These are phyloP conservation scores for Graptemys geographica DNA, from an alignment of 2,797 vertebrate species.

Conservation along the genomic window DNA sequence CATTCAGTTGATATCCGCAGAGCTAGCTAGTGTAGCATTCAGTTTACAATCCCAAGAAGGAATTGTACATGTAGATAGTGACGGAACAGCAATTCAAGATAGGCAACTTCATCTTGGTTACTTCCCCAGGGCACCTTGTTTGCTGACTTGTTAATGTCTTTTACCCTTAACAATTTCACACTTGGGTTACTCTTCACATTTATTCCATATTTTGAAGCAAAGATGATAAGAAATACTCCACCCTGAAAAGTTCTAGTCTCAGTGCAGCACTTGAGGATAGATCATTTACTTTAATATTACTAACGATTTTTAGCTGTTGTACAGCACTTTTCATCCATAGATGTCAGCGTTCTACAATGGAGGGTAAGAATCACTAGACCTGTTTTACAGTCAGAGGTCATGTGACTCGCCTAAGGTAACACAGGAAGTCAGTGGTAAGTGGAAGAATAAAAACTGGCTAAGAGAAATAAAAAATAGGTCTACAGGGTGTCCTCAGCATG, in stretches of 20 bases:
- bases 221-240: slow-evolving; percentile 47
- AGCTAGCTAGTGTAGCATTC: slow-evolving; percentile 36
- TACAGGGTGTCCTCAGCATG: accelerated
- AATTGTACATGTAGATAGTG: slow-evolving; percentile 44
- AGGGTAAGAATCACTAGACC: background rate
- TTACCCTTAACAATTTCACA: slow-evolving; percentile 70
- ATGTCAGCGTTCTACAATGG: background rate
- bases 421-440: background rate
- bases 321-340: background rate
- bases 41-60: slow-evolving; percentile 25
- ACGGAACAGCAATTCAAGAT: slow-evolving; percentile 55
- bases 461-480: background rate
- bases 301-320: slow-evolving; percentile 1
- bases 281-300: background rate
- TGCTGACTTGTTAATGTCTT: slow-evolving; percentile 62
- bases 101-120: slow-evolving; percentile 63
- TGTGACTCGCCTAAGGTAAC: background rate
- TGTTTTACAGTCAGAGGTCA: background rate
- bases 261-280: background rate
- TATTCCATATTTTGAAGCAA: slow-evolving; percentile 46
- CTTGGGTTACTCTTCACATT: slow-evolving; percentile 60
- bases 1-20: slow-evolving; percentile 35
- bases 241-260: slow-evolving; percentile 40
- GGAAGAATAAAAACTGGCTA: background rate
- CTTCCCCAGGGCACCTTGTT: slow-evolving; percentile 62